Conservation (phyloP, 2,113 vertebrate species). For the Silurus meridionalis region DNA sequence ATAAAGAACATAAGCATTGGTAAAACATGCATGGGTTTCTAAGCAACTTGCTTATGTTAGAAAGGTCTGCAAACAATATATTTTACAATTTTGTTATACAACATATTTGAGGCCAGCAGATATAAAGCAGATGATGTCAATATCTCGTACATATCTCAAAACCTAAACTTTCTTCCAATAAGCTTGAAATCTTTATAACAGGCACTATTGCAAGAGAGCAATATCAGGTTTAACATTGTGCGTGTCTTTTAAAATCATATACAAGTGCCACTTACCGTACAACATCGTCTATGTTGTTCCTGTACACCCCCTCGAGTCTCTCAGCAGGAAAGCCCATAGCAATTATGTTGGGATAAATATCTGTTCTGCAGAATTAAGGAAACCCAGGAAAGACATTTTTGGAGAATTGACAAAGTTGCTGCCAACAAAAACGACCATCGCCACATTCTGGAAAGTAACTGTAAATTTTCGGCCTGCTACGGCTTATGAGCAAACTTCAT, state of each 20-base stretch:
- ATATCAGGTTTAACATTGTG: not conserved
- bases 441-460: constrained; percentile 5
- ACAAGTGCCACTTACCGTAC: constrained; percentile 79
- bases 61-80: not conserved
- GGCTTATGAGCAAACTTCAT: constrained; percentile 9
- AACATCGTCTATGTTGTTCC: constrained; percentile 98
- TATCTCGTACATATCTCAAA: not conserved
- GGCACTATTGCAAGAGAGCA: not conserved
- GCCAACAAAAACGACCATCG: constrained; percentile 21
- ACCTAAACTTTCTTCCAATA: too few relatives aligned
- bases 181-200: not conserved
- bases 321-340: constrained; percentile 98
- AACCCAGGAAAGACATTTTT: constrained; percentile 45
- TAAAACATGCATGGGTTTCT: not conserved
- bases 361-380: constrained; percentile 77
- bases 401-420: not conserved
- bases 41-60: not conserved
- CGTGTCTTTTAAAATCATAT: not conserved
- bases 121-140: not conserved
- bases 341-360: constrained; percentile 99
- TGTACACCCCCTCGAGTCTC: constrained; percentile 95
- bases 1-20: not conserved
- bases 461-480: not conserved
- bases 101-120: not conserved
- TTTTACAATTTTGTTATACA: not conserved